Evolutionary conservation across 1,140 invertebrate species (phyloP).

Genomic region (Lycorma delicatula): DNA sequence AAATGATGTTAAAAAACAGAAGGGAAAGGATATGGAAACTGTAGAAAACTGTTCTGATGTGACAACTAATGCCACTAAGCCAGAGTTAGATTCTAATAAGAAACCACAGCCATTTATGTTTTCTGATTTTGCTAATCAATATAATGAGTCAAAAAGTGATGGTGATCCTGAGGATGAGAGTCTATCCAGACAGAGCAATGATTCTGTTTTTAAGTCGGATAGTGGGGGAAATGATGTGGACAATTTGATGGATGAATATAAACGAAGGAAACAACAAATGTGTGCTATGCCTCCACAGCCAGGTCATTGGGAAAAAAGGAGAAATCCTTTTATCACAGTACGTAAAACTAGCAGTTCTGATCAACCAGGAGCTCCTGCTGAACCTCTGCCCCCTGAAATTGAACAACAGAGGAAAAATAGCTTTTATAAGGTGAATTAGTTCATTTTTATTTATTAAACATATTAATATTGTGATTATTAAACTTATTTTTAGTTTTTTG

Average conservation of each 20-base stretch:
- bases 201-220: slow-evolving; percentile 31
- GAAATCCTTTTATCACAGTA: slow-evolving; percentile 28
- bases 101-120: slow-evolving; percentile 19
- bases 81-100: slow-evolving; percentile 1
- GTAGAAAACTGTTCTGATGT: no score
- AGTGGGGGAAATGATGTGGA: slow-evolving; percentile 37
- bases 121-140: slow-evolving; percentile 20
- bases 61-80: slow-evolving; percentile 10
- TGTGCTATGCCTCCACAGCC: slow-evolving; percentile 41
- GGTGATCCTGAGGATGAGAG: slow-evolving; percentile 19
- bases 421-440: slow-evolving; percentile 58
- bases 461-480: no score
- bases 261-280: slow-evolving; percentile 44
- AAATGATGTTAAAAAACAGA: slow-evolving; percentile 17
- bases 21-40: not conserved
- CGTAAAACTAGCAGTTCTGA: slow-evolving; percentile 12
- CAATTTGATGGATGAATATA: slow-evolving; percentile 50
- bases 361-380: slow-evolving; percentile 41
- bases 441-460: not conserved
- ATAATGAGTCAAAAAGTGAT: slow-evolving; percentile 11
- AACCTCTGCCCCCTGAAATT: slow-evolving; percentile 57
- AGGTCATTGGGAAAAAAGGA: slow-evolving; percentile 25
- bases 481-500: no score
- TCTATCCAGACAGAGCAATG: slow-evolving; percentile 3
- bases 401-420: slow-evolving; percentile 65